Base-by-base conservation (phyloP, 2,113 vertebrate species). In the Oryzias celebensis region DNA sequence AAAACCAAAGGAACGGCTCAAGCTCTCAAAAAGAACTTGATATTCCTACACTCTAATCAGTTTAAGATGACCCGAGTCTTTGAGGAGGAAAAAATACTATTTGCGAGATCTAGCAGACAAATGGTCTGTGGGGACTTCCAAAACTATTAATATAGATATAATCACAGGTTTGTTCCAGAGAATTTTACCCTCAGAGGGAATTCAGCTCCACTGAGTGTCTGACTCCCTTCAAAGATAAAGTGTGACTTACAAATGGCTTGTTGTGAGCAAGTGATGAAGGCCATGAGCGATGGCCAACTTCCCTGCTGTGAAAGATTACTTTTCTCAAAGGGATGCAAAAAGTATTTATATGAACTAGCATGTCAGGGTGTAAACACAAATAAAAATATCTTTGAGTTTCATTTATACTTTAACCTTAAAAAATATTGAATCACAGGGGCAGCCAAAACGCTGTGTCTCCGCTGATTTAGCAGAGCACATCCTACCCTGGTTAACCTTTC, bases 51-150 rank as follows among this genome's bases (percentile, higher is more conserved):
- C 78, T 68, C 85, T 93, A 94, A 93, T 93, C 88, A 87, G 83
- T 94, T 94, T 90, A 93, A 94, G 91, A 94, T 93, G 91, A 91
- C 68, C 66, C 43, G 24, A 75, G 61, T 87, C 80, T 88, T 87
- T 85, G 83, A 91, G 91, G 90, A 91, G 91, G 92, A 85, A 56
- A 36, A 64, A 54, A 54, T 42, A 64, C 68, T 85, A 78, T 87
- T 88, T 90, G 75, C 68, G 84, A 70, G 69, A 88, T 87, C 75
- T 55, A 87, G 79, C 85, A 86, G 80, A 88, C 81, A 81, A 83
- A 90, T 85, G 81, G 88, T 88, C 81, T 88, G 86, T 86, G 68
- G 69, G 83, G 79, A 80, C 86, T 87, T 74, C 71, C 78, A 71
- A 74, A 87, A 62, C 82, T 85, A 90, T 91, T 91, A 90, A 90